A percentile compares a stretch with the other conserved stretches of the same genome.
phyloP scores from a whole-genome alignment of 1,140 invertebrate genomes.

The Drosophila guanche region DNA sequence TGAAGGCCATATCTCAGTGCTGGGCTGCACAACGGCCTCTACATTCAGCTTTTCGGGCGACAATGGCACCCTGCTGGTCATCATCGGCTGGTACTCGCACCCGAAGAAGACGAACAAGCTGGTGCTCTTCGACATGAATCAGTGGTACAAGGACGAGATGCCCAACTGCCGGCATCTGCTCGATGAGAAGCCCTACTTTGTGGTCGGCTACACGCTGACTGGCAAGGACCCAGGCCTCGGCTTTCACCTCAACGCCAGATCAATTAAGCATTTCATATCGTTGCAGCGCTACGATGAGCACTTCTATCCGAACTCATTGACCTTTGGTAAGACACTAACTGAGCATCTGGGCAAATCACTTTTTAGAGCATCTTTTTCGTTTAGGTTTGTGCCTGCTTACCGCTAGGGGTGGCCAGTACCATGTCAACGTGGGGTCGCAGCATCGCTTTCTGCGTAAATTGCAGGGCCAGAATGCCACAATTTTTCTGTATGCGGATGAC shows the following conservation, averaged over 20 bases:
- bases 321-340: conserved; percentile 86
- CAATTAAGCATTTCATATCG: conserved; percentile 83
- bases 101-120: conserved; percentile 75
- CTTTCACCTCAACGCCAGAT: conserved; percentile 69
- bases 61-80: conserved; percentile 75
- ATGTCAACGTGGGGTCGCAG: conserved; percentile 87
- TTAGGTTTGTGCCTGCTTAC: conserved; percentile 85
- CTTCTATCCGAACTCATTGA: conserved; percentile 91
- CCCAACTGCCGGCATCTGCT: conserved; percentile 84
- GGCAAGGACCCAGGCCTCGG: conserved; percentile 65
- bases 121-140: conserved; percentile 94
- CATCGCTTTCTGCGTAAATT: conserved; percentile 87
- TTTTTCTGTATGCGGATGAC: conserved; percentile 87
- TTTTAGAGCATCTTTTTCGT: background rate
- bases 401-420: conserved; percentile 83
- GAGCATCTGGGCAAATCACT: background rate
- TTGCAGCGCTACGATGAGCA: conserved; percentile 88
- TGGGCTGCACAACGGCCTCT: conserved; percentile 50
- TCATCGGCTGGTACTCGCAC: conserved; percentile 83
- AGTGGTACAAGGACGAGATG: conserved; percentile 98
- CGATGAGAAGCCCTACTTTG: conserved; percentile 38
- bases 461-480: conserved; percentile 86
- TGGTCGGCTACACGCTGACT: conserved; percentile 60
- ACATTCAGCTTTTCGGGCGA: conserved; percentile 52
- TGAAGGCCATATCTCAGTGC: conserved; percentile 22